These are phyloP conservation scores for Macaria notata DNA, from an alignment of 2,888 invertebrate genomes.

Conservation along the genomic window DNA sequence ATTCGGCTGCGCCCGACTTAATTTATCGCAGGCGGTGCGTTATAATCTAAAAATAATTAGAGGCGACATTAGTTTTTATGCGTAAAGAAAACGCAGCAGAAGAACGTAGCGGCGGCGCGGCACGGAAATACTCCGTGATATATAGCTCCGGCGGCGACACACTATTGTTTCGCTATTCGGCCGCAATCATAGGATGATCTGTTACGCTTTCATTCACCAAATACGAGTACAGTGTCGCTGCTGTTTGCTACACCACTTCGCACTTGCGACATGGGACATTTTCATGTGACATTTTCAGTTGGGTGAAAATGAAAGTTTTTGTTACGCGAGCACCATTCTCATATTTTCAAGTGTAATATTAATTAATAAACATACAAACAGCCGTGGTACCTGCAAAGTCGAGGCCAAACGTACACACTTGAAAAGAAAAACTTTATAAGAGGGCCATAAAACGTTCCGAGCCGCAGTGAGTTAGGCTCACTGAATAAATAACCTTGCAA, in stretches of 20 bases:
- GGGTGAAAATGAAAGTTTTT: not conserved
- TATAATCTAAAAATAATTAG: slow-evolving; percentile 83
- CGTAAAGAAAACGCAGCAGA: slow-evolving; percentile 76
- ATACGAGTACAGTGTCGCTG: not conserved
- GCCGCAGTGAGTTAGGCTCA: slow-evolving; percentile 56
- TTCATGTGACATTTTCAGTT: too few species aligned
- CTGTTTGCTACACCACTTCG: too few species aligned
- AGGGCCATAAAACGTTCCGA: slow-evolving; percentile 57
- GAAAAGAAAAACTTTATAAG: slow-evolving; percentile 61
- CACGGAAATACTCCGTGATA: slow-evolving; percentile 77
- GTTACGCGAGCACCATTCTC: slow-evolving; percentile 37
- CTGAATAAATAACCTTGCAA: slow-evolving; percentile 59
- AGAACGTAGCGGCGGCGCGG: slow-evolving; percentile 48
- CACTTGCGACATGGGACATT: too few species aligned
- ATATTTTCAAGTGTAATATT: slow-evolving; percentile 44
- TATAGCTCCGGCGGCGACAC: slow-evolving; percentile 62
- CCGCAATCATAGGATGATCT: slow-evolving; percentile 60
- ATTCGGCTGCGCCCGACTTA: slow-evolving; percentile 76
- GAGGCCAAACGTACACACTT: slow-evolving; percentile 48
- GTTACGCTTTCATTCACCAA: slow-evolving; percentile 16
- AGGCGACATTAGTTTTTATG: slow-evolving; percentile 80
- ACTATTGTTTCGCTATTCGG: slow-evolving; percentile 62
- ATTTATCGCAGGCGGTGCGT: slow-evolving; percentile 79
- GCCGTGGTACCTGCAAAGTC: slow-evolving; percentile 43
- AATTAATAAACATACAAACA: slow-evolving; percentile 34